phyloP scores from a whole-genome alignment of 2,113 vertebrate genomes.

The Oncorhynchus keta region DNA sequence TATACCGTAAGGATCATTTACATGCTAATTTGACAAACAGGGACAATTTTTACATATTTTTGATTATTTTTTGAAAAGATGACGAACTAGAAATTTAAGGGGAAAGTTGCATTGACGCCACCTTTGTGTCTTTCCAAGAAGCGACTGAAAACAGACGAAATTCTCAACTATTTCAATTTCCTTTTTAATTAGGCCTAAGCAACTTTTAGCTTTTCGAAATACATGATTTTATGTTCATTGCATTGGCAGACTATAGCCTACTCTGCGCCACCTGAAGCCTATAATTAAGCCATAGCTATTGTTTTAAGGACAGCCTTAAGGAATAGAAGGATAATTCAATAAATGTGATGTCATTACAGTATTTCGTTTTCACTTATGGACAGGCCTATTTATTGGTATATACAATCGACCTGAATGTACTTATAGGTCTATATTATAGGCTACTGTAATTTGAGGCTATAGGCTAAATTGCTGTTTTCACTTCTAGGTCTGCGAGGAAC shows the following conservation, averaged over 20 bases:
- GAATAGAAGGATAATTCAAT: background rate
- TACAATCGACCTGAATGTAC: background rate
- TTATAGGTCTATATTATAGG: background rate
- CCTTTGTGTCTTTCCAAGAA: constrained; percentile 87
- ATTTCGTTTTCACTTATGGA: background rate
- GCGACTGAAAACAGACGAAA: constrained; percentile 45
- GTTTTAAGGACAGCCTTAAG: background rate
- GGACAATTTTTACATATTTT: constrained; percentile 88
- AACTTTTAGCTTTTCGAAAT: background rate
- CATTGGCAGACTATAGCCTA: background rate
- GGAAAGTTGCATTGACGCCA: constrained; percentile 81
- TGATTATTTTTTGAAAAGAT: constrained; percentile 99
- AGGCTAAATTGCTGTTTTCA: constrained; percentile 37
- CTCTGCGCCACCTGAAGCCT: no score
- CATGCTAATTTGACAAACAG: constrained; percentile 6
- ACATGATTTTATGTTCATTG: background rate
- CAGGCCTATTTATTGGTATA: background rate
- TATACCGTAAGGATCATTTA: constrained; percentile 50
- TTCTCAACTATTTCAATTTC: background rate
- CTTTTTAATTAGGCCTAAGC: background rate
- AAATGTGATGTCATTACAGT: background rate
- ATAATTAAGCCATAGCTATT: background rate
- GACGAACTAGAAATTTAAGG: constrained; percentile 91
- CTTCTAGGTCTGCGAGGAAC: constrained; percentile 91
- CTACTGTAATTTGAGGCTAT: background rate